phyloP scores from a whole-genome alignment of 2,888 invertebrate genomes.

The Dioctria linearis region DNA sequence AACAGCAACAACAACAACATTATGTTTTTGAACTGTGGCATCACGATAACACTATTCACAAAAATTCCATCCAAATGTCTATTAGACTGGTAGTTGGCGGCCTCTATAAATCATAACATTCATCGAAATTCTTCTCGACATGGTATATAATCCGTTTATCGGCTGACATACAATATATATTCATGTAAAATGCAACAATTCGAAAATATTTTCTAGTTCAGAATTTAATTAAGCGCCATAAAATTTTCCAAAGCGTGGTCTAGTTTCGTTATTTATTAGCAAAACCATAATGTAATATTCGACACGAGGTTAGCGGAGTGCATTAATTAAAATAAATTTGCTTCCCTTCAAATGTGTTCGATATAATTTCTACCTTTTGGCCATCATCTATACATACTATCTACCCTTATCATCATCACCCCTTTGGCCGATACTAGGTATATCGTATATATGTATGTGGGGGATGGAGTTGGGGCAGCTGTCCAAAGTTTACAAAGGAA shows the following conservation, averaged over 20 bases:
- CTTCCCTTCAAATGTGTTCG: constrained; percentile 48
- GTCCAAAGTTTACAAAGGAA: neutral
- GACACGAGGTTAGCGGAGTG: constrained; percentile 39
- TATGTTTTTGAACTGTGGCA: too few species aligned
- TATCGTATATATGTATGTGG: too few species aligned
- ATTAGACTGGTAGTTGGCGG: neutral
- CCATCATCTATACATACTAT: neutral
- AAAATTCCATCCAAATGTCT: too few species aligned
- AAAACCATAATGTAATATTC: constrained; percentile 24
- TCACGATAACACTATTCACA: too few species aligned
- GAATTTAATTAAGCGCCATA: constrained; percentile 45
- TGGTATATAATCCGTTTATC: constrained; percentile 34
- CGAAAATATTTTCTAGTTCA: constrained; percentile 27
- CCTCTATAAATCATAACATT: constrained; percentile 28
- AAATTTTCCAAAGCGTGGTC: constrained; percentile 6
- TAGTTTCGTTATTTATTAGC: constrained; percentile 32
- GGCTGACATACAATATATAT: neutral
- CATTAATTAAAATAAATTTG: constrained; percentile 50
- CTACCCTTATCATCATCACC: too few species aligned
- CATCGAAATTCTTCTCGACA: constrained; percentile 15
- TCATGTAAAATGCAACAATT: constrained; percentile 40
- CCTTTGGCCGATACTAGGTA: too few species aligned
- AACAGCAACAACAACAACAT: too few species aligned
- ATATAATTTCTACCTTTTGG: constrained; percentile 37
- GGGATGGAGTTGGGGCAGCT: too few species aligned